Evolutionary conservation across 2,797 vertebrate genomes (phyloP).

Genomic region (Malacoraja senta): DNA sequence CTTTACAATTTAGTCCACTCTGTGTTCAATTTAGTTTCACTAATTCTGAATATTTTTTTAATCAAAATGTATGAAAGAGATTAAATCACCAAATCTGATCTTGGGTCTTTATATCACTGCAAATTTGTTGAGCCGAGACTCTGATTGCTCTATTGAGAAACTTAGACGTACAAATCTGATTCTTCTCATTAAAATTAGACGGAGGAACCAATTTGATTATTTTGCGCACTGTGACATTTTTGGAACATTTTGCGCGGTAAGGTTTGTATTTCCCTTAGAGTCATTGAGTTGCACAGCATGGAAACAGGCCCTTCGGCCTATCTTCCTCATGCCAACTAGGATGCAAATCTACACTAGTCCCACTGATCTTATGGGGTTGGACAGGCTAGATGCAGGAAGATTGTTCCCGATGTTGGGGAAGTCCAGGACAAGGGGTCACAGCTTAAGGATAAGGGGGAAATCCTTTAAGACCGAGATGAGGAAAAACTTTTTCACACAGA

Average conservation of each 20-base stretch:
- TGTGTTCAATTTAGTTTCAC: conserved; percentile 8
- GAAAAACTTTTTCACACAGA: no score
- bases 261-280: background rate
- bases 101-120: background rate
- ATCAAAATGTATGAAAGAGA: background rate
- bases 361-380: no score
- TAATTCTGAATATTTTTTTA: conserved; percentile 15
- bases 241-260: no score
- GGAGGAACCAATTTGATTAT: background rate
- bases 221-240: background rate
- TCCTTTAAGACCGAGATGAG: no score
- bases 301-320: no score
- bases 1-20: background rate
- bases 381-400: no score
- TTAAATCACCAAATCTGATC: background rate
- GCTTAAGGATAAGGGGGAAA: no score
- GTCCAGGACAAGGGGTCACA: no score
- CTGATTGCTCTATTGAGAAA: conserved; percentile 7
- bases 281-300: no score
- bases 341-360: no score
- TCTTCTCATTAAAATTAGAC: background rate
- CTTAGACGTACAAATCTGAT: background rate
- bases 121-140: background rate
- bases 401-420: no score
- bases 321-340: no score